Percentiles rank a stretch among this genome's conserved stretches.
These are phyloP conservation scores for Diadophis punctatus DNA, from an alignment of 2,113 vertebrate species.

Conservation along the genomic window DNA sequence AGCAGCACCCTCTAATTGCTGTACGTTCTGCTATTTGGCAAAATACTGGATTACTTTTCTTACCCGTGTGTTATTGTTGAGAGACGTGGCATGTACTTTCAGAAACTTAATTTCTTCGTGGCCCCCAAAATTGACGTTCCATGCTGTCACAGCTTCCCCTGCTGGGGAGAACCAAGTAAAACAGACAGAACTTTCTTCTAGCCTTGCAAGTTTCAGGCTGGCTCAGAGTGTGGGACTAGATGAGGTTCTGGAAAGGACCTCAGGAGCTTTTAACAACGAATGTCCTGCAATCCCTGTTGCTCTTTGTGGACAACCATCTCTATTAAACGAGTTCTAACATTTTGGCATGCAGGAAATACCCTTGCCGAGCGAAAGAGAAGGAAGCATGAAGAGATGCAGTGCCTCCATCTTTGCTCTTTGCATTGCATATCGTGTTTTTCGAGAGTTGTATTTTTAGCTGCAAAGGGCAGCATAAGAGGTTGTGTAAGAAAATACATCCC, in stretches of 20 bases:
- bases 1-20: slow-evolving; percentile 8
- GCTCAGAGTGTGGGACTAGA: neutral
- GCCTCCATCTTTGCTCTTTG: neutral
- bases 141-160: slow-evolving; percentile 54
- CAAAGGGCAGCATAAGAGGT: neutral
- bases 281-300: neutral
- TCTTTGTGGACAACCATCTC: neutral
- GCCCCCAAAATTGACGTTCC: neutral
- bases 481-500: neutral
- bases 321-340: neutral
- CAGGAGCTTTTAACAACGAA: too few species aligned
- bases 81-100: neutral
- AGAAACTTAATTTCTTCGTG: neutral
- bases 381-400: neutral
- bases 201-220: neutral
- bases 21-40: slow-evolving; percentile 9
- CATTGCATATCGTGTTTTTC: neutral
- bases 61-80: neutral
- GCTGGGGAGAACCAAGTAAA: slow-evolving; percentile 47
- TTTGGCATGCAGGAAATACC: neutral
- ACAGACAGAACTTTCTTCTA: slow-evolving; percentile 5
- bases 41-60: neutral
- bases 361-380: neutral
- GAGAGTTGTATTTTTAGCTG: neutral
- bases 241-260: neutral